Conservation (phyloP, 2,888 invertebrate species). For the Eumerus sabulonum region DNA sequence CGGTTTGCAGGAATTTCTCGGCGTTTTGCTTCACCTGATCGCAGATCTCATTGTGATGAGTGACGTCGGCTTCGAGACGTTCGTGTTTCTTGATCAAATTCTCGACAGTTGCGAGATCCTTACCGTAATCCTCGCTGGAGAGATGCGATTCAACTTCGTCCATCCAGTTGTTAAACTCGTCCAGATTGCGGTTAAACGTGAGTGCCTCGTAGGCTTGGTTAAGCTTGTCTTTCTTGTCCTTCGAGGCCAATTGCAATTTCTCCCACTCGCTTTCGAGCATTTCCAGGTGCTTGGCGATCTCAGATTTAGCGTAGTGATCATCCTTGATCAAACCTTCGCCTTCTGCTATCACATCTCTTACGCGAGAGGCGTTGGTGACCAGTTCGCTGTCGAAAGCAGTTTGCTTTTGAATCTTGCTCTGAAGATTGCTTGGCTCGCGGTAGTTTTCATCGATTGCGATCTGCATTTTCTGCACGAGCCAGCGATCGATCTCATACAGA, state of each 20-base stretch:
- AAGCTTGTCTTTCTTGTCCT: constrained; percentile 89
- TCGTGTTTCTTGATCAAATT: constrained; percentile 89
- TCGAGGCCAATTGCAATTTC: constrained; percentile 89
- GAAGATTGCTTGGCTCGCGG: constrained; percentile 96
- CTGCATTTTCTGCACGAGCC: constrained; percentile 96
- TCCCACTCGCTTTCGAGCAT: constrained; percentile 93
- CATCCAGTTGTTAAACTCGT: constrained; percentile 96
- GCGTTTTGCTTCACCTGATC: constrained; percentile 89
- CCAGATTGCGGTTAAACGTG: constrained; percentile 91
- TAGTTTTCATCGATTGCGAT: constrained; percentile 96
- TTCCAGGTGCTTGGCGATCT: constrained; percentile 90
- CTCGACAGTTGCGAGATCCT: constrained; percentile 91
- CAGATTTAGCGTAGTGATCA: constrained; percentile 92
- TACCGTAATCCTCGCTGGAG: constrained; percentile 82
- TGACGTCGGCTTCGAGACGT: constrained; percentile 91
- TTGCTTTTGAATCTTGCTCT: constrained; percentile 97
- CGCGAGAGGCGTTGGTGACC: constrained; percentile 91
- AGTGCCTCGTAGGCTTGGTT: constrained; percentile 95
- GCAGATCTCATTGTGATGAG: constrained; percentile 90
- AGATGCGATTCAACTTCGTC: constrained; percentile 90
- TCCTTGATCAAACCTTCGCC: constrained; percentile 87
- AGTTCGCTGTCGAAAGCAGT: constrained; percentile 97
- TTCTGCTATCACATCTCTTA: constrained; percentile 89
- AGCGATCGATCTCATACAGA: constrained; percentile 92
- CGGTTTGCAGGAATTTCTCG: constrained; percentile 86